Base-by-base conservation (phyloP, 2,113 vertebrate genomes). In the Rhinoptilus africanus region DNA sequence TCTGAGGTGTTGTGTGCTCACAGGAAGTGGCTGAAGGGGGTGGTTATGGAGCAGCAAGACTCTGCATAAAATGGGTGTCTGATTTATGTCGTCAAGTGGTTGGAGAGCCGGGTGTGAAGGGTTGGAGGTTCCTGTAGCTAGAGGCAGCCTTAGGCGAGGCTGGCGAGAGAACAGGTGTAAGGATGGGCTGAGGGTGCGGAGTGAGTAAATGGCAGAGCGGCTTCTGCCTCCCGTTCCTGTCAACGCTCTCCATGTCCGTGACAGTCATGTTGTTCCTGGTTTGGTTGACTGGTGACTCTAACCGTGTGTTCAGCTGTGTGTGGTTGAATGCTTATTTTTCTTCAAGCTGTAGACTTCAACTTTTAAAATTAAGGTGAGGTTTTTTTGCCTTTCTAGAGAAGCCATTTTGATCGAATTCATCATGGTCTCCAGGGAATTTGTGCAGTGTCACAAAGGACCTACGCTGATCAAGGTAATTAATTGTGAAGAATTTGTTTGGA, bases 401-500 rank as follows among this genome's bases (percentile, higher is more conserved):
- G 98, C 93, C 98, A 45, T 94, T 98, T 98, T 87, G 97, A 97
- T 81, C 97, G 98, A 37, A 81, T 99, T 43, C 98, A 98, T 72
- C 98, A 97, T 97, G 99, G 99, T 68, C 96, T 99, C 43, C 99
- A 98, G 26, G 98, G 98, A 91, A 92, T 98, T 77, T 96, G 98
- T 78, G 98, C 96, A 7, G 89, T 98, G 64, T 98, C 98, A 8
- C 96, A 98, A 92, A 98, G 99, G 93, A 99, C 98, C 48, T 99
- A 99, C 10, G 97, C 99, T 4, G 99, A 99, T 96, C 99, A 99
- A 96, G 98, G 99, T 99, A 98, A 98, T 28, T 30, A 64, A 37
- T 23, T 64, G 32, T 14, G 41, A 63, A 57, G n/a, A 76, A 21
- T 21, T 66, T 64, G 4, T 62, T 71, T 34, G 20, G 8, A 9